Evolutionary conservation across 2,888 invertebrate genomes (phyloP).

Genomic region (Beris chalybata): DNA sequence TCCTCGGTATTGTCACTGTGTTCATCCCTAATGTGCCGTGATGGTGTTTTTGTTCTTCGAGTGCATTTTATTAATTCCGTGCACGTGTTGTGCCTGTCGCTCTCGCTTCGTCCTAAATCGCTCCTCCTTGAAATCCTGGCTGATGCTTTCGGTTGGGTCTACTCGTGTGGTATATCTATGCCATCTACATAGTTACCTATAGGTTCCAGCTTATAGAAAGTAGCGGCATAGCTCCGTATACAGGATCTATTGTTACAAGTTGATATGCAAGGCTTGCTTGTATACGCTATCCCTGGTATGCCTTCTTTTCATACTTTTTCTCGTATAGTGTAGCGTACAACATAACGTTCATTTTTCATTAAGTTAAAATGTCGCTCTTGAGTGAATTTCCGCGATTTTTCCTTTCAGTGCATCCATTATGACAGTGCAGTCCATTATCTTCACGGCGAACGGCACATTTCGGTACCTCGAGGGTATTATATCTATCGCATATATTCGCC

Average conservation of each 20-base stretch:
- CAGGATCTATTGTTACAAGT: too few relatives aligned
- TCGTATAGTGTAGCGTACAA: not conserved
- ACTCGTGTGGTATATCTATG: not conserved
- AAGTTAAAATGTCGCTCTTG: slow-evolving; percentile 38
- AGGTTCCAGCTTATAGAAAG: not conserved
- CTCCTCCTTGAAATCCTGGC: slow-evolving; percentile 3
- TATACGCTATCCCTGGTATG: not conserved
- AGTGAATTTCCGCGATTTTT: slow-evolving; percentile 37
- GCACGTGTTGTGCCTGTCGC: slow-evolving; percentile 34
- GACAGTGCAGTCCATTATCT: slow-evolving; percentile 24
- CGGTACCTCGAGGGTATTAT: not conserved
- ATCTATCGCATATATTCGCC: not conserved
- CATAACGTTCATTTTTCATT: slow-evolving; percentile 37
- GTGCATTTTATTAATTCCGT: slow-evolving; percentile 38
- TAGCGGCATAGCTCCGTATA: too few relatives aligned
- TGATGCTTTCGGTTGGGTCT: slow-evolving; percentile 26
- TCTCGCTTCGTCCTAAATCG: slow-evolving; percentile 11
- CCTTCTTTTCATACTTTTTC: too few relatives aligned
- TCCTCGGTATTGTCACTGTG: slow-evolving; percentile 24
- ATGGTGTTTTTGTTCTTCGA: slow-evolving; percentile 38
- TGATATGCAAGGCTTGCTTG: not conserved
- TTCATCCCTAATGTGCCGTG: slow-evolving; percentile 36
- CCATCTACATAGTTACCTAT: not conserved
- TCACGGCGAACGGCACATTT: slow-evolving; percentile 17
- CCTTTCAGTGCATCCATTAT: slow-evolving; percentile 38